phyloP scores from a whole-genome alignment of 2,888 invertebrate species.

The Uloborus plumipes region DNA sequence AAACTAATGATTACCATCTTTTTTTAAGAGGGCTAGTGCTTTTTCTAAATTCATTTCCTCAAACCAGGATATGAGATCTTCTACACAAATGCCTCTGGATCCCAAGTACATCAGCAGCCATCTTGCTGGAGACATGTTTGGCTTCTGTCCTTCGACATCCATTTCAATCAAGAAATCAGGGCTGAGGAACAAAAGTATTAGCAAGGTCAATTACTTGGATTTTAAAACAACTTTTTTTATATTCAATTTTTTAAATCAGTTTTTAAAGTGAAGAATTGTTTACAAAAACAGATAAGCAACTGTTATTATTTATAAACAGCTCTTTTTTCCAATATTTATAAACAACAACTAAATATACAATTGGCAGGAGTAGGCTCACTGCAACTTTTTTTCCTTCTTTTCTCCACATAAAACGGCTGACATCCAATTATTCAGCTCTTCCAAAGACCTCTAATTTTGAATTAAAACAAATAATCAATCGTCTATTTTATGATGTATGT shows the following conservation, averaged over 20 bases:
- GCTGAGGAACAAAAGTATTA: not conserved
- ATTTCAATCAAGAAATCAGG: not conserved
- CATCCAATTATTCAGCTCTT: no score
- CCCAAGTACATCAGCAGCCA: slow-evolving; percentile 24
- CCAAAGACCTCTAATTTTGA: no score
- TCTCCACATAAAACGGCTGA: no score
- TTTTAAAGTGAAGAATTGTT: no score
- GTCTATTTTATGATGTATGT: no score
- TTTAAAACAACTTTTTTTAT: no score
- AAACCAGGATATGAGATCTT: slow-evolving; percentile 30
- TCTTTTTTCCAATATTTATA: no score
- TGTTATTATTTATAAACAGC: no score
- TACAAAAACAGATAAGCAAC: no score
- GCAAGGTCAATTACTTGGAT: not conserved
- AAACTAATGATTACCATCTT: slow-evolving; percentile 22
- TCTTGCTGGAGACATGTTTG: slow-evolving; percentile 16
- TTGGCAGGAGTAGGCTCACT: not conserved
- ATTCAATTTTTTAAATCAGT: no score
- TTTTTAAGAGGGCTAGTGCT: slow-evolving; percentile 22
- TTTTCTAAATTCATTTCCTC: slow-evolving; percentile 23
- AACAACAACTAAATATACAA: not conserved
- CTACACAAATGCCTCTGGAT: slow-evolving; percentile 6
- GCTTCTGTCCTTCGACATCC: slow-evolving; percentile 4
- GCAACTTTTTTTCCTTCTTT: not conserved
- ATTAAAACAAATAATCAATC: no score